Conservation (phyloP, 2,888 invertebrate genomes). For the Agrenia bidenticulata region DNA sequence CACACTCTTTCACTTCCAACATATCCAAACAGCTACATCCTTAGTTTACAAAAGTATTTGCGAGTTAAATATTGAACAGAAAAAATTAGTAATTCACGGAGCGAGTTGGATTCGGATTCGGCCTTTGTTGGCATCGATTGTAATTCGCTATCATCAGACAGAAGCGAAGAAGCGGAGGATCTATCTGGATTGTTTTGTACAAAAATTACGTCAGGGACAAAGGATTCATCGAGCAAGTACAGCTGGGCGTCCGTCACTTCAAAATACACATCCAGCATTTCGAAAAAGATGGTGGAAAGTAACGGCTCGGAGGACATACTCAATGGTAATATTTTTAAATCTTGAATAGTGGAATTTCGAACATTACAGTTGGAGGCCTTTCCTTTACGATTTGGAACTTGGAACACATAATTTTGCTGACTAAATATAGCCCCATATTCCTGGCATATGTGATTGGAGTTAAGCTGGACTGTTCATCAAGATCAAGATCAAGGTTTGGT, state of each 20-base stretch:
- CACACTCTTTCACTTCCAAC: too few relatives aligned
- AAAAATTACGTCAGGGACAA: neutral
- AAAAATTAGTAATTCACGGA: slow-evolving; percentile 13
- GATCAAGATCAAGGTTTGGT: too few relatives aligned
- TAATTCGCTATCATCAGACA: neutral
- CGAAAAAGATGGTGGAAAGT: slow-evolving; percentile 33
- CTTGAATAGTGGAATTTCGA: too few relatives aligned
- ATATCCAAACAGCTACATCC: too few relatives aligned
- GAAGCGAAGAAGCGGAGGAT: neutral
- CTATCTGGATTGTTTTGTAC: slow-evolving; percentile 9
- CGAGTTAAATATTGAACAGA: neutral
- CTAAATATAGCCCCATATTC: too few relatives aligned
- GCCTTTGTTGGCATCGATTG: slow-evolving; percentile 14
- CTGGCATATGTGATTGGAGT: too few relatives aligned
- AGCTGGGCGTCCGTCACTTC: neutral
- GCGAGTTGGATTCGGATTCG: slow-evolving; percentile 15
- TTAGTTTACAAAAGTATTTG: too few relatives aligned
- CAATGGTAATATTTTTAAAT: too few relatives aligned
- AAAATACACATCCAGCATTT: neutral
- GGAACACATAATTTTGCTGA: too few relatives aligned
- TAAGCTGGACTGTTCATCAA: too few relatives aligned
- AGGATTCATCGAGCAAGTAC: neutral
- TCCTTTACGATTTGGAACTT: too few relatives aligned
- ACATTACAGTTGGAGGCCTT: too few relatives aligned
- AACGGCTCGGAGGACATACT: slow-evolving; percentile 39